phyloP scores from a whole-genome alignment of 2,113 vertebrate genomes.

The Mormoops blainvillei region DNA sequence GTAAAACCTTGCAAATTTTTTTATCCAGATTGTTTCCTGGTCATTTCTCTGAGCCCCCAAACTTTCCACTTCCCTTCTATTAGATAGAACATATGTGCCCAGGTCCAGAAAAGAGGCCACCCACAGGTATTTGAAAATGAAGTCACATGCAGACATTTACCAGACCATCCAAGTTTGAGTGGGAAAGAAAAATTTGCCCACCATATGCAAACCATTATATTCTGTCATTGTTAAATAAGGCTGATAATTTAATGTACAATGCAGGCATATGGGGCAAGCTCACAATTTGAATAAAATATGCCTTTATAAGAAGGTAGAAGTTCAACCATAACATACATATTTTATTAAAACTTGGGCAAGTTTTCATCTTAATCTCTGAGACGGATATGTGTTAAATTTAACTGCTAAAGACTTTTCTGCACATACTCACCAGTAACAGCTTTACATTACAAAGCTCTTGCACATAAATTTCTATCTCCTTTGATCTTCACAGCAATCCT shows the following conservation, averaged over 20 bases:
- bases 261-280: constrained; percentile 15
- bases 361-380: constrained; percentile 37
- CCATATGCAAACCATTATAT: constrained; percentile 51
- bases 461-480: background rate
- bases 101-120: background rate
- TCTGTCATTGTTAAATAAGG: constrained; percentile 46
- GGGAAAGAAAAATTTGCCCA: constrained; percentile 9
- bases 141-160: constrained; percentile 33
- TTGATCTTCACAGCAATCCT: background rate
- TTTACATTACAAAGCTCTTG: background rate
- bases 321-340: background rate
- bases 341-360: constrained; percentile 20
- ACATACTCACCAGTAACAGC: background rate
- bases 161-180: constrained; percentile 32
- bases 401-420: background rate
- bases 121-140: background rate
- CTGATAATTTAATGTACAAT: constrained; percentile 39
- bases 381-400: background rate
- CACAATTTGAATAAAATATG: background rate
- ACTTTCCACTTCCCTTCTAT: background rate
- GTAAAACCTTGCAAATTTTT: background rate
- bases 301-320: background rate
- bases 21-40: background rate
- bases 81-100: background rate
- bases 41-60: background rate